Conservation (phyloP, 2,888 invertebrate species). For the Caenorhabditis uteleia region DNA sequence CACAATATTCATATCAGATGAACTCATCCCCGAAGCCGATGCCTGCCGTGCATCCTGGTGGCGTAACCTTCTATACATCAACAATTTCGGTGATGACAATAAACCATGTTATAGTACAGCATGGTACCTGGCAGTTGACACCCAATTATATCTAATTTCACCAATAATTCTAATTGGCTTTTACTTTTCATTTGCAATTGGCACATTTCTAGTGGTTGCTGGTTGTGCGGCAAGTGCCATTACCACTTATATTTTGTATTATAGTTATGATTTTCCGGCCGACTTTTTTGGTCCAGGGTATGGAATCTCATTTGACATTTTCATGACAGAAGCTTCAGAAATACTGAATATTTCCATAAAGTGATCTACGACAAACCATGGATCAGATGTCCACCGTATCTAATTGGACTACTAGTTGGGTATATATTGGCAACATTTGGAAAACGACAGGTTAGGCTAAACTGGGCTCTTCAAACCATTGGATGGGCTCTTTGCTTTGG, state of each 20-base stretch:
- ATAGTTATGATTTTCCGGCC: too few relatives aligned
- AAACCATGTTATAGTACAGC: slow-evolving; percentile 22
- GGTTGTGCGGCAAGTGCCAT: slow-evolving; percentile 15
- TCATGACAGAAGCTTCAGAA: slow-evolving; percentile 13
- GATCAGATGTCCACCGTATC: slow-evolving; percentile 70
- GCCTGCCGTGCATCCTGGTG: slow-evolving; percentile 39
- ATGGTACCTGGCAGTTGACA: slow-evolving; percentile 44
- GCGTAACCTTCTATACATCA: slow-evolving; percentile 55
- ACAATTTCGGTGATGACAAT: slow-evolving; percentile 36
- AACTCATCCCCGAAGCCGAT: slow-evolving; percentile 8
- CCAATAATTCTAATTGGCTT: slow-evolving; percentile 33
- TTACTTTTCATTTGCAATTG: slow-evolving; percentile 27
- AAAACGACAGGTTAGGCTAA: slow-evolving; percentile 14
- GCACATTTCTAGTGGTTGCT: slow-evolving; percentile 8
- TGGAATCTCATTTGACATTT: slow-evolving; percentile 8
- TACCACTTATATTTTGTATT: too few relatives aligned
- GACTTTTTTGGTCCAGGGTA: too few relatives aligned
- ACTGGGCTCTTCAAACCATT: slow-evolving; percentile 10
- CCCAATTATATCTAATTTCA: slow-evolving; percentile 35
- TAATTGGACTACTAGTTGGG: slow-evolving; percentile 70
- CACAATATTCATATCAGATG: too few relatives aligned
- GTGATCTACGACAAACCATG: slow-evolving; percentile 56
- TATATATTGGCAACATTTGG: slow-evolving; percentile 51
- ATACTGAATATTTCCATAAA: not conserved
- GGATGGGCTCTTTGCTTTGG: slow-evolving; percentile 25